A percentile compares a stretch with the other conserved stretches of the same genome.
phyloP scores from a whole-genome alignment of 92 coral and sea anemone genomes.

The Epizoanthus ramosus region DNA sequence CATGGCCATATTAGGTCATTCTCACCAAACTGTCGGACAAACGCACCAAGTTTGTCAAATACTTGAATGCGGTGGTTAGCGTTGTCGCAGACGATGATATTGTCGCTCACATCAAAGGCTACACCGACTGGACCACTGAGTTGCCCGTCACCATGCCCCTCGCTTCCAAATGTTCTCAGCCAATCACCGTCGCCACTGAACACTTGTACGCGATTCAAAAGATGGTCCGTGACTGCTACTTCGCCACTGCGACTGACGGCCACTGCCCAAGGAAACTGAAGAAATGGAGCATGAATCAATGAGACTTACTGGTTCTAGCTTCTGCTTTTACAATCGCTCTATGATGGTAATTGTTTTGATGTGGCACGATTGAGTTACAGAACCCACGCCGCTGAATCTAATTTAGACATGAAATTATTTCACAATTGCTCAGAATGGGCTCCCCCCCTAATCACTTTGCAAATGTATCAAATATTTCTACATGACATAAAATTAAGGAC shows the following conservation, averaged over 20 bases:
- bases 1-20: conserved; percentile 51
- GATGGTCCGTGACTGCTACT: conserved; percentile 65
- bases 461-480: too few species aligned
- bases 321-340: too few species aligned
- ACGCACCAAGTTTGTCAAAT: conserved; percentile 48
- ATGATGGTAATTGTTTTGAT: too few species aligned
- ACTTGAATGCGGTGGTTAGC: conserved; percentile 65
- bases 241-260: conserved; percentile 53
- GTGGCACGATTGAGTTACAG: too few species aligned
- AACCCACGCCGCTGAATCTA: too few species aligned
- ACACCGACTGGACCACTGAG: conserved; percentile 64
- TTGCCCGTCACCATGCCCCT: conserved; percentile 45
- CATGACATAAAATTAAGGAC: too few species aligned
- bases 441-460: too few species aligned
- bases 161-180: conserved; percentile 52
- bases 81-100: conserved; percentile 63
- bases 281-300: too few species aligned
- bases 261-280: conserved; percentile 55
- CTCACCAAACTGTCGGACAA: conserved; percentile 47
- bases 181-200: conserved; percentile 50
- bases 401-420: too few species aligned
- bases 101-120: conserved; percentile 49
- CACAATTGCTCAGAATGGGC: too few species aligned
- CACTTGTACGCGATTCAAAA: conserved; percentile 57
- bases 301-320: too few species aligned